phyloP scores from a whole-genome alignment of 92 coral and sea anemone species.

The Pocillopora meandrina region DNA sequence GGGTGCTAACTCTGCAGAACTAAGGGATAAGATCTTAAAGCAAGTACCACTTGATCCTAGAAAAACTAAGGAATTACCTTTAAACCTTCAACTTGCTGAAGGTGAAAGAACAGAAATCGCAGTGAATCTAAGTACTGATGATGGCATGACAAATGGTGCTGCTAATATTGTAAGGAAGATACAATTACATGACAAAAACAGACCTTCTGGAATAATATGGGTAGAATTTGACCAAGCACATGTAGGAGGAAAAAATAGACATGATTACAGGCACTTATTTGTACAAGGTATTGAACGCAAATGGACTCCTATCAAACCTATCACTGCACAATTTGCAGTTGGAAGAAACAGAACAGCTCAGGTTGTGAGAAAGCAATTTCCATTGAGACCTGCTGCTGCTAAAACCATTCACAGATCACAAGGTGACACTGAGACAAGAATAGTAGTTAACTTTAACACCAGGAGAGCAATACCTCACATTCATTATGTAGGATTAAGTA shows the following conservation, averaged over 20 bases:
- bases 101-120: conserved; percentile 55
- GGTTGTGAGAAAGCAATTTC: conserved; percentile 44
- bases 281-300: no score
- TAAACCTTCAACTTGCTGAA: conserved; percentile 34
- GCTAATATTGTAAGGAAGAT: not conserved
- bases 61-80: not conserved
- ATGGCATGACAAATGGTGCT: not conserved
- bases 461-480: conserved; percentile 47
- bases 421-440: conserved; percentile 53
- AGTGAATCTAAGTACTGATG: conserved; percentile 27
- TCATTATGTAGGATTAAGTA: conserved; percentile 57
- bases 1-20: conserved; percentile 34
- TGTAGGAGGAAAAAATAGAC: not conserved
- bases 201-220: conserved; percentile 42
- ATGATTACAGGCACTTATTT: no score
- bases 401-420: conserved; percentile 55
- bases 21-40: no score
- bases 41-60: no score
- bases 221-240: conserved; percentile 24
- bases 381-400: conserved; percentile 50
- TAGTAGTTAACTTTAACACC: conserved; percentile 44
- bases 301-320: conserved; percentile 12
- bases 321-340: conserved; percentile 39
- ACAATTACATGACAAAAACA: conserved; percentile 21
- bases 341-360: conserved; percentile 39